These are phyloP conservation scores for Rhagologus leucostigma DNA, from an alignment of 2,113 vertebrate genomes.

Conservation along the genomic window DNA sequence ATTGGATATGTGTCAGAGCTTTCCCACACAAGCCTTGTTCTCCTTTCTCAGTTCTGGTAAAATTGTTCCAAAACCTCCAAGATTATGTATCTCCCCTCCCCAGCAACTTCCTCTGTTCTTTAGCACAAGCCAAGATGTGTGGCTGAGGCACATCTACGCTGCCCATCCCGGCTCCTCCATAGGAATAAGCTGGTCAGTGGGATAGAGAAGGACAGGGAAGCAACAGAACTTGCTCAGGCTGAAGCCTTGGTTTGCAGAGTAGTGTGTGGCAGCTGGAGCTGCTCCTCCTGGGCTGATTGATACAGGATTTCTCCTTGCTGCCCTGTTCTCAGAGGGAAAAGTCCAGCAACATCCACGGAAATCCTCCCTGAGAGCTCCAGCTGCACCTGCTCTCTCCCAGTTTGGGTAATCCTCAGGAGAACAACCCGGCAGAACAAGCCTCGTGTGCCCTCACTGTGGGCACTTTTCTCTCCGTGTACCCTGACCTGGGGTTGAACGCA, in stretches of 20 bases:
- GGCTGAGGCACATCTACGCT: neutral
- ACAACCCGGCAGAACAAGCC: neutral
- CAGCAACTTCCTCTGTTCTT: neutral
- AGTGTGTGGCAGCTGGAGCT: neutral
- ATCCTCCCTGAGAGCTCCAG: neutral
- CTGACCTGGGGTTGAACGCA: neutral
- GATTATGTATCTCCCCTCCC: neutral
- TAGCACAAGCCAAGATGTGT: neutral
- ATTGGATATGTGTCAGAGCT: slow-evolving; percentile 12
- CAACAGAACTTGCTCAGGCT: neutral
- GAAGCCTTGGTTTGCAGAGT: neutral
- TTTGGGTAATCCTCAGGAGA: no score
- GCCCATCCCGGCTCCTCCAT: neutral
- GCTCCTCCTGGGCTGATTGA: neutral
- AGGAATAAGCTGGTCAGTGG: neutral
- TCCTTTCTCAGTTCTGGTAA: slow-evolving; percentile 26
- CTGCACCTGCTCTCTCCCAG: neutral
- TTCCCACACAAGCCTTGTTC: slow-evolving; percentile 14
- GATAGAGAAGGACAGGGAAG: neutral
- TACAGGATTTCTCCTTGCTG: neutral
- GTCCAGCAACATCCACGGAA: neutral
- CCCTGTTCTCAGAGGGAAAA: neutral
- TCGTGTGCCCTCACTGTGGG: neutral
- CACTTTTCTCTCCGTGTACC: neutral
- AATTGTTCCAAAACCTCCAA: neutral